Evolutionary conservation across 2,113 vertebrate species (phyloP), one percentile per base, ranked within the genome.

Genomic region (Calonectris borealis): DNA sequence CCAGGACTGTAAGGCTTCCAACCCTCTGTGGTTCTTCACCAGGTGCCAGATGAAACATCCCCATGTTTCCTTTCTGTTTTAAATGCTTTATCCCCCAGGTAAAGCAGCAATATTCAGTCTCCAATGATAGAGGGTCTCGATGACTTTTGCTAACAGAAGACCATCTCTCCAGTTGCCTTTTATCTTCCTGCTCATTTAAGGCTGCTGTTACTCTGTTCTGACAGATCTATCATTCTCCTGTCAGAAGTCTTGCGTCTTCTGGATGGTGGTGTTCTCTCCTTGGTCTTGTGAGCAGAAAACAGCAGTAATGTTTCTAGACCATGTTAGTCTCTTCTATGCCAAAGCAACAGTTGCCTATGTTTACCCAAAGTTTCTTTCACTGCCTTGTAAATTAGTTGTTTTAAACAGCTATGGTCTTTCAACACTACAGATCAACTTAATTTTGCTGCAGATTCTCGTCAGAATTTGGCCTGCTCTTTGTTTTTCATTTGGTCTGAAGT

Each of bases 401-500:
- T 94, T 61, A 91, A 75, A 83, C 48, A 91, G 77, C 70, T 64
- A 29, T 26, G 38, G 81, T 55, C 93, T 92, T 94, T 93, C 96
- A 95, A 9, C 66, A 51, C 46, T 55, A 42, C 49, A 49, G 68
- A 94, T 88, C 86, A 88, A 38, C 69, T 71, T 68, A 55, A 76
- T 75, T 76, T 82, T 82, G 77, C 70, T 83, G 69, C 83, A 83
- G 90, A 84, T 83, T 68, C 69, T 95, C n/a, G 10, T 91, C 95
- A 96, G 81, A 96, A 71, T 96, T 96, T 94, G 94, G 94, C 94
- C 91, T 76, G 68, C 29, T 80, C 77, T 94, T 76, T 96, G 88
- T 93, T 96, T 98, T 98, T 97, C 91, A 90, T 98, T 98, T 98
- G 96, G 96, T 98, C 97, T 98, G 87, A 97, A 93, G 91, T 88